Base-by-base conservation (phyloP, 2,113 vertebrate species). In the Hemibagrus wyckioides region DNA sequence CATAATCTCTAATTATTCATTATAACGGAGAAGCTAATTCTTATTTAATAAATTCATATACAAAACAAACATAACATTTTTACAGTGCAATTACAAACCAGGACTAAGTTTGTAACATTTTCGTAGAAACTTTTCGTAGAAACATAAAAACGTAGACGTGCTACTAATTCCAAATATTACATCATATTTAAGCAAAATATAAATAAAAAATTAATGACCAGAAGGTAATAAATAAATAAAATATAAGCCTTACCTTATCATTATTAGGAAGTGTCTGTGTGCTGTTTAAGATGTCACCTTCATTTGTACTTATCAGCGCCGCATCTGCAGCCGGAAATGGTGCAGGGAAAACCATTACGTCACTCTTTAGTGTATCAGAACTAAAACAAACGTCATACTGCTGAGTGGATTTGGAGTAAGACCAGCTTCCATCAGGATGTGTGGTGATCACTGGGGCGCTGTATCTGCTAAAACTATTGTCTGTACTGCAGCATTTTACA, bases 341-440 rank as follows among this genome's bases (percentile, higher is more conserved):
- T 10, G 77, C 77, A 36, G 77, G 50, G 48, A 80, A 56, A 56
- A 80, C 76, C 17, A 80, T 48, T n/a, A 89, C 81, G 50, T 91
- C 90, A 90, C 92, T 93, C 90, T 92, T 93, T 57, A 91, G 65
- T 6, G 91, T 93, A 71, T 93, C 92, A 36, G 92, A 91, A 84
- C 87, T 93, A 86, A 93, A 92, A 87, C 92, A 91, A 69, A 91
- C 89, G 67, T 92, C 91, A 91, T 92, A 93, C 88, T 89, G 87
- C 82, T 90, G 50, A 77, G 90, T 87, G 82, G 90, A 88, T 87
- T 92, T 92, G 65, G 90, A 92, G 85, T 93, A 91, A 89, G 88
- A 86, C 86, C 90, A 89, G 88, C 85, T 89, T 13, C 88, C 88
- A 28, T 89, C 90, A 19, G 90, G 88, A 61, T 88, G 88, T 82